Evolutionary conservation across 2,888 invertebrate genomes (phyloP).

Genomic region (Empis livida): DNA sequence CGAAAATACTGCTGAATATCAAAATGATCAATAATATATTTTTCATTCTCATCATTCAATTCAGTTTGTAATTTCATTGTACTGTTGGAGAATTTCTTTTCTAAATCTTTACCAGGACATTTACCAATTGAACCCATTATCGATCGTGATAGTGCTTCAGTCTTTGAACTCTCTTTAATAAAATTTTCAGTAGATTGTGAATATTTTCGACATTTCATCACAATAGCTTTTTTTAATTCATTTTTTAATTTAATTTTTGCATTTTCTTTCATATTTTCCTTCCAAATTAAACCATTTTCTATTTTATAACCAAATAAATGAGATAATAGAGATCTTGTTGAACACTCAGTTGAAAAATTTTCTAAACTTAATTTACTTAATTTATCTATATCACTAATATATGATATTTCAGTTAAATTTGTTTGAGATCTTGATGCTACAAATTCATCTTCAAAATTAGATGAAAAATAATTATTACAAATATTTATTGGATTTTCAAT

Average conservation of each 20-base stretch:
- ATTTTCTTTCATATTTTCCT: neutral
- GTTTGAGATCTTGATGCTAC: neutral
- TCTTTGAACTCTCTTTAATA: slow-evolving; percentile 20
- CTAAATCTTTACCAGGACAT: slow-evolving; percentile 19
- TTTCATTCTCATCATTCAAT: neutral
- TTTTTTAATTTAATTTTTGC: neutral
- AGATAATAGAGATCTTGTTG: neutral
- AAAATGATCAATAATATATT: slow-evolving; percentile 22
- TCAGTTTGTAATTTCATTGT: neutral
- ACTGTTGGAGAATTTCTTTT: too few relatives aligned
- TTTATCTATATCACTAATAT: slow-evolving; percentile 18
- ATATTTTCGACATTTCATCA: too few relatives aligned
- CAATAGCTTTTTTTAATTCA: neutral
- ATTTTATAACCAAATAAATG: neutral
- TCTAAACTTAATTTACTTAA: too few relatives aligned
- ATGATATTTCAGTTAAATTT: slow-evolving; percentile 1
- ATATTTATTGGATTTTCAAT: slow-evolving; percentile 21
- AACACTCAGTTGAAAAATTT: neutral
- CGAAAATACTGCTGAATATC: slow-evolving; percentile 34
- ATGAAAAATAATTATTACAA: slow-evolving; percentile 25
- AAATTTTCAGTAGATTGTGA: too few relatives aligned
- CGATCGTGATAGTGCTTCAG: slow-evolving; percentile 27
- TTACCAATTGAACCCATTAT: slow-evolving; percentile 31
- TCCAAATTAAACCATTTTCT: slow-evolving; percentile 18
- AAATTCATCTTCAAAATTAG: slow-evolving; percentile 28